Evolutionary conservation across 1,140 invertebrate genomes (phyloP), one percentile per base, ranked within the genome.

Genomic region (Camponotus vicinus): DNA sequence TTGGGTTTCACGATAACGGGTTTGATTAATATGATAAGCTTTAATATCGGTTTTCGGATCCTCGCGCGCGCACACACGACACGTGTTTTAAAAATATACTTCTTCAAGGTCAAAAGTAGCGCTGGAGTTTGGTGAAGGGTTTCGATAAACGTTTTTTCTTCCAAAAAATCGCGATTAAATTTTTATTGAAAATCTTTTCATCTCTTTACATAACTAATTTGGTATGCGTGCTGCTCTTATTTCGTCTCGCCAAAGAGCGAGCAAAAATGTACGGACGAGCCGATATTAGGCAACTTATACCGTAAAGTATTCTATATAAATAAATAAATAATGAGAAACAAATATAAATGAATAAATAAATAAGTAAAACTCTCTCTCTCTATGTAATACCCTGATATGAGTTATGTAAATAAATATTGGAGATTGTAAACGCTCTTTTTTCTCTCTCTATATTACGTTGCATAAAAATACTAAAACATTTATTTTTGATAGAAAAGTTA

Each of bases 341-440:
- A 64, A 32, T 32, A 91, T 89, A 88, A 91, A 90, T 85, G 86
- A 89, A 88, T 87, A 87, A 88, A 88, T 90, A 89, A 85, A 52
- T 83, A 80, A 59, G 45, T 61, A 79, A 88, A 75, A 27, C 27
- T 27, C 27, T 27, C 27, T 21, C 71, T 59, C 78, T 69, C 63
- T 85, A 80, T 70, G 67, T 87, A 57, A 45, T 90, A 90, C 55
- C 64, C 71, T 86, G 61, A 82, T 59, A 83, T 64, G 37, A 34
- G 64, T 79, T 89, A 71, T 84, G 61, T 77, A 83, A 78, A 88
- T 88, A 87, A 67, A 85, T 78, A 86, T 70, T 55, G 45, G 71
- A 86, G 76, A 71, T 86, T 32, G 18, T 61, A 7, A 57, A 85
- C 34, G 37, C 21, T 37, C 42, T 40, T 52, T 34, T 77, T 78